Evolutionary conservation across 2,113 vertebrate genomes (phyloP).

Genomic region (Bucco capensis): DNA sequence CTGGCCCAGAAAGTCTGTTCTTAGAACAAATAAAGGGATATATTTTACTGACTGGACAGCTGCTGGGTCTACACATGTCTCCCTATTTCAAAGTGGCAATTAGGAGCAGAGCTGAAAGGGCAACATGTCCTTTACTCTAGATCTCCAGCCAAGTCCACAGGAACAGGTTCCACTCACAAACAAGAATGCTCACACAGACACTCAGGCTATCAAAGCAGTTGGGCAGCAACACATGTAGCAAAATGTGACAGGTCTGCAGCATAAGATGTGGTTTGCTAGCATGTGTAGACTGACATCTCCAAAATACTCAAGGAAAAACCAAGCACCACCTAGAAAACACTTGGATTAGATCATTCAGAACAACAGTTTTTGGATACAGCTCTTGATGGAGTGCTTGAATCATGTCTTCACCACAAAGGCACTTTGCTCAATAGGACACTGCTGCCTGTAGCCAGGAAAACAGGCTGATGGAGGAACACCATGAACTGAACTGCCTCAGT

Average conservation of each 20-base stretch:
- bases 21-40: not conserved
- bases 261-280: not conserved
- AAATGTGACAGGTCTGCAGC: not conserved
- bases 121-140: conserved; percentile 39
- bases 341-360: not conserved
- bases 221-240: not conserved
- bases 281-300: not conserved
- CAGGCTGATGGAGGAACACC: not conserved
- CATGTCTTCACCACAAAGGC: not conserved
- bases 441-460: not conserved
- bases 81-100: not conserved
- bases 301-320: not conserved
- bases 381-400: not conserved
- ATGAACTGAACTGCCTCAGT: not conserved
- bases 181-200: conserved; percentile 16
- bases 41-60: conserved; percentile 9
- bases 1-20: not conserved
- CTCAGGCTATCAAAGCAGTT: not conserved
- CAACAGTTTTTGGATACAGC: not conserved
- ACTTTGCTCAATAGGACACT: not conserved
- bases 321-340: not conserved
- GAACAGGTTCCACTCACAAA: conserved; percentile 11
- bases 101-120: conserved; percentile 29
- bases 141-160: conserved; percentile 36
- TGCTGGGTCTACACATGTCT: not conserved